Base-by-base conservation (phyloP, 2,797 vertebrate genomes). In the Graptemys geographica region DNA sequence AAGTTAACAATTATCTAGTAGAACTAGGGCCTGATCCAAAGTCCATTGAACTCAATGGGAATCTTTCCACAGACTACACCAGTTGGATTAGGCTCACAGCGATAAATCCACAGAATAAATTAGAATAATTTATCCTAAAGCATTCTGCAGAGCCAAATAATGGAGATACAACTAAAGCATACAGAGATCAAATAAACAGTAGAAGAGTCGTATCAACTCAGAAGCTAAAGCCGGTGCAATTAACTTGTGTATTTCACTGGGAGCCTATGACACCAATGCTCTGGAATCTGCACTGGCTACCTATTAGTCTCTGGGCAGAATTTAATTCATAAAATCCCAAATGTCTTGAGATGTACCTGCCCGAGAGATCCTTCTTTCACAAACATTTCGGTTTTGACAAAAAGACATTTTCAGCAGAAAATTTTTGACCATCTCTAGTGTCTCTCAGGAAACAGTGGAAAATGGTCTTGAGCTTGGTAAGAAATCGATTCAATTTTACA, bases 251-350 rank as follows among this genome's bases (percentile, higher is more conserved):
- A n/a, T 92, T 52, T 62, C 62, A 81, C 5, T 27, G 37, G 33
- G 51, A 55, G 57, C 1, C 11, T 13, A 12, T 52, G 47, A 82
- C 28, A 53, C 80, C 19, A 74, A 11, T 0, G 0, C 49, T 78
- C 59, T 25, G 37, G 31, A 25, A 84, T 33, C 31, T 83, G 27
- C 23, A 31, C 57, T 57, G 7, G 37, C 76, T 52, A 25, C 33
- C 25, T 62, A 33, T 52, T 84, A 69, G 25, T n/a, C 41, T 79
- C n/a, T 21, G 53, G n/a, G 6, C 53, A 11, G 80, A 21, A 56
- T 79, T 69, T 76, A 79, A 69, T 51, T 12, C 6, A 21, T 72
- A 76, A 89, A 51, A 59, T 8, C 59, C 69, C 37, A 31, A 65
- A 72, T 11, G 19, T 72, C 21, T 41, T 72, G 37, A 72, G 18